Evolutionary conservation across 37 sponge, comb jelly and placozoan genomes (phyloP).

Genomic region (Crambe crambe): DNA sequence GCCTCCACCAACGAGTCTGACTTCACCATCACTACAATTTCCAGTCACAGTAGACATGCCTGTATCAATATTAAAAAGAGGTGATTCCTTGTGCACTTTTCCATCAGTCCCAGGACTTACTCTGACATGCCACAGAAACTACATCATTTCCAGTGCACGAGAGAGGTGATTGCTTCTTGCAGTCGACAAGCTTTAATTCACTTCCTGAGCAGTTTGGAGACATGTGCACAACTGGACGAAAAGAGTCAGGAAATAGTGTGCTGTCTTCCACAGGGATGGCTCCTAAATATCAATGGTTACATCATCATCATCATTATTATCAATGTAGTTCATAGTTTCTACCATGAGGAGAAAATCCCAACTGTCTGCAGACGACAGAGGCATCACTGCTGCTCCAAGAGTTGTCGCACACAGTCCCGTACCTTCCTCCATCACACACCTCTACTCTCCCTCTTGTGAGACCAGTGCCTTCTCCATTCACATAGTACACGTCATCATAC

Average conservation of each 20-base stretch:
- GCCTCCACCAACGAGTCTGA: background rate
- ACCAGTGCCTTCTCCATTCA: background rate
- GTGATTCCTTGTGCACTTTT: too few species aligned
- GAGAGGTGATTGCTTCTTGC: too few species aligned
- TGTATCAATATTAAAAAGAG: too few species aligned
- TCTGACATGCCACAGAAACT: background rate
- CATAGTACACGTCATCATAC: slow-evolving; percentile 24
- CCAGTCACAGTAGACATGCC: background rate
- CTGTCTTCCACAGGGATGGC: background rate
- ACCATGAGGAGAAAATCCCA: slow-evolving; percentile 48
- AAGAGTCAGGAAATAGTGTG: background rate
- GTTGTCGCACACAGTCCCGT: slow-evolving; percentile 29
- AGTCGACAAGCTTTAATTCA: background rate
- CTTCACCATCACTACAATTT: slow-evolving; percentile 1
- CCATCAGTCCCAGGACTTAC: too few species aligned
- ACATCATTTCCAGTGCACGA: background rate
- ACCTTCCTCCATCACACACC: slow-evolving; percentile 19
- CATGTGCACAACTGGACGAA: background rate
- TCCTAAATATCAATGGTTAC: too few species aligned
- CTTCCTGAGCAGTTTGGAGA: background rate
- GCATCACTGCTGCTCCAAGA: slow-evolving; percentile 31
- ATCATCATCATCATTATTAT: too few species aligned
- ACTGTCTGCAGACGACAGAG: slow-evolving; percentile 37
- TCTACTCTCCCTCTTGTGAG: slow-evolving; percentile 37
- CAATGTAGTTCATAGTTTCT: background rate